Conservation (phyloP, 2,797 vertebrate genomes). For the Platalea minor region DNA sequence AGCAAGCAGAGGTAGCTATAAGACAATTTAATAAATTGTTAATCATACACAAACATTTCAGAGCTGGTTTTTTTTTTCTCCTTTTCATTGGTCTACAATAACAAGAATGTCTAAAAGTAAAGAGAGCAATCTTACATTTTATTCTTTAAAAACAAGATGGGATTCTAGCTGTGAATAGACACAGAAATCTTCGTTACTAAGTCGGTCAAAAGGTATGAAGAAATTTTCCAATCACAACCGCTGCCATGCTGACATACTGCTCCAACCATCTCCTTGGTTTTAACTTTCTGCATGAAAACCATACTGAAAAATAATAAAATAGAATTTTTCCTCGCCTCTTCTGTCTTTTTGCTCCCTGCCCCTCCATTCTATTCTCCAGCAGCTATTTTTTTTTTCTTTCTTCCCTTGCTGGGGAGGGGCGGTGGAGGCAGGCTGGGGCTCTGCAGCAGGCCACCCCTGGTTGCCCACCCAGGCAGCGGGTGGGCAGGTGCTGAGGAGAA, state of each 20-base stretch:
- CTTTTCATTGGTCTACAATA: slow-evolving; percentile 17
- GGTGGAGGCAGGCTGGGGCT: accelerated
- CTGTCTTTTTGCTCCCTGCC: background rate
- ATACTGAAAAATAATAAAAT: background rate
- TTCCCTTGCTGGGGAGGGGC: background rate
- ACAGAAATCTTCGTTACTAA: slow-evolving; percentile 61
- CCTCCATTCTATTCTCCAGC: background rate
- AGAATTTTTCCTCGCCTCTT: background rate
- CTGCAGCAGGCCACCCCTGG: background rate
- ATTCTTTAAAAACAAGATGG: slow-evolving; percentile 47
- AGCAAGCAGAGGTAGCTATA: background rate
- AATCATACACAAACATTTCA: slow-evolving; percentile 12
- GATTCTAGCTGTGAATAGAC: slow-evolving; percentile 38
- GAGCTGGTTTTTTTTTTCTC: background rate
- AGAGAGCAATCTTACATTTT: background rate
- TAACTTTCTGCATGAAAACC: slow-evolving; percentile 41
- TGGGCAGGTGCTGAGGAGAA: background rate
- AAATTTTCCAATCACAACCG: slow-evolving; percentile 37
- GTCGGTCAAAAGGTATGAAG: slow-evolving; percentile 53
- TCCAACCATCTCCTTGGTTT: background rate
- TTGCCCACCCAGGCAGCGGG: background rate
- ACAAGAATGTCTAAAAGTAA: slow-evolving; percentile 6
- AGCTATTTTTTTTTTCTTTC: background rate
- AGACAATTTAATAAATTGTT: slow-evolving; percentile 19
- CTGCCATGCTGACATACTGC: background rate